These are phyloP conservation scores for Leguminivora glycinivorella DNA, from an alignment of 1,140 invertebrate genomes.

Conservation along the genomic window DNA sequence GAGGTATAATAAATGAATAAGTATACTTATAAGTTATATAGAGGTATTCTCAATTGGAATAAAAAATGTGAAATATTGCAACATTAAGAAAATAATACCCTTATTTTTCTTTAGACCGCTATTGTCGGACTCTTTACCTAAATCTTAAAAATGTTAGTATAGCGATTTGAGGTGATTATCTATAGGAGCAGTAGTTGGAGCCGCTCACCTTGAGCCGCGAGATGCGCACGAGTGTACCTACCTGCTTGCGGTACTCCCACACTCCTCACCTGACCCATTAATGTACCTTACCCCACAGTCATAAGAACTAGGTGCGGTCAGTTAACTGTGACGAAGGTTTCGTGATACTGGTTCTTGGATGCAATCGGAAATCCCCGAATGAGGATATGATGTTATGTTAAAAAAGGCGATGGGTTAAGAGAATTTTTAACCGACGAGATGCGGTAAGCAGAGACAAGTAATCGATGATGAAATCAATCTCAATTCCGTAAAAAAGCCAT, in stretches of 20 bases:
- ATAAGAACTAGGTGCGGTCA: neutral
- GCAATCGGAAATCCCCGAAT: neutral
- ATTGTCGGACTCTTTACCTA: no score
- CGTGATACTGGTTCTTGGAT: neutral
- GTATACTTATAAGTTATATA: no score
- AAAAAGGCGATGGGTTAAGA: no score
- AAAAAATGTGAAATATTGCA: no score
- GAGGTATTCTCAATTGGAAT: no score
- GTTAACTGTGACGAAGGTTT: neutral
- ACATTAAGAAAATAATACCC: no score
- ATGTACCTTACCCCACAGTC: neutral
- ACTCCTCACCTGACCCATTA: neutral
- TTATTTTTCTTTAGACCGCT: no score
- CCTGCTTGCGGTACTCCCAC: neutral
- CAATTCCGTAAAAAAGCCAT: no score
- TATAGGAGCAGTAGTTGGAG: neutral
- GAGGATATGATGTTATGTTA: neutral
- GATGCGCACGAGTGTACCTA: constrained; percentile 13
- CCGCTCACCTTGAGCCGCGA: constrained; percentile 22
- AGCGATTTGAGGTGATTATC: neutral
- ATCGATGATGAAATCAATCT: no score
- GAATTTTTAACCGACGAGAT: no score
- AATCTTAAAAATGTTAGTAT: neutral
- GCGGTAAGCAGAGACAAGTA: no score
- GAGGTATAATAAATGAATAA: no score